Evolutionary conservation across 2,797 vertebrate species (phyloP).

Genomic region (Pipistrellus pygmaeus): DNA sequence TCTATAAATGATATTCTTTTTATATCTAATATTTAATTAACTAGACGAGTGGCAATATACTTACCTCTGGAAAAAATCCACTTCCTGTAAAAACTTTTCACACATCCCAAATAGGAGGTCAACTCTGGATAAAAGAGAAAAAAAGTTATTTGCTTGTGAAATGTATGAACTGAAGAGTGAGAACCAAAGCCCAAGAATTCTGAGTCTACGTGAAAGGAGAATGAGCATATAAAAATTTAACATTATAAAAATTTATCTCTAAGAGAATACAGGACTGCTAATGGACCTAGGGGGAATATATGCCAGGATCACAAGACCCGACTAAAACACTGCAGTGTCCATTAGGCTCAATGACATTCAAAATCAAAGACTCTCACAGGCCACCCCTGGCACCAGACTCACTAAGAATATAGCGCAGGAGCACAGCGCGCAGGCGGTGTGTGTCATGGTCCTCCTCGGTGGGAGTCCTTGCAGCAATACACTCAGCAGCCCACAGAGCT

Average conservation of each 20-base stretch:
- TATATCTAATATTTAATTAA: neutral
- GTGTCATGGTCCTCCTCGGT: neutral
- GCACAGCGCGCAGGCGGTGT: neutral
- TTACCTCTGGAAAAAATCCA: constrained; percentile 97
- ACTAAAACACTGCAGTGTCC: neutral
- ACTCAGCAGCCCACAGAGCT: neutral
- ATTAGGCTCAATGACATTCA: neutral
- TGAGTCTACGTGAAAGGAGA: neutral
- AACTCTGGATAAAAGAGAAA: constrained; percentile 87
- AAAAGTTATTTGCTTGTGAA: neutral
- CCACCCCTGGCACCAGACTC: neutral
- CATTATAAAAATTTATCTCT: neutral
- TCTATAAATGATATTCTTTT: neutral
- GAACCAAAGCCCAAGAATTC: constrained; percentile 20
- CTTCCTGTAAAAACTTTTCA: constrained; percentile 97
- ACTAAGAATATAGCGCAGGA: neutral
- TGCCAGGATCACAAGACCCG: neutral
- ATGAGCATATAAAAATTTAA: neutral
- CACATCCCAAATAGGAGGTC: constrained; percentile 94
- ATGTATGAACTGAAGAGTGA: neutral
- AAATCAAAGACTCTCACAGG: constrained; percentile 1
- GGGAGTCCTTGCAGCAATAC: neutral
- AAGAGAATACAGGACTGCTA: neutral
- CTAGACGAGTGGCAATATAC: constrained; percentile 2
- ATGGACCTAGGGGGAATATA: neutral